Base-by-base conservation (phyloP, 2,797 vertebrate genomes). In the Danio aesculapii region DNA sequence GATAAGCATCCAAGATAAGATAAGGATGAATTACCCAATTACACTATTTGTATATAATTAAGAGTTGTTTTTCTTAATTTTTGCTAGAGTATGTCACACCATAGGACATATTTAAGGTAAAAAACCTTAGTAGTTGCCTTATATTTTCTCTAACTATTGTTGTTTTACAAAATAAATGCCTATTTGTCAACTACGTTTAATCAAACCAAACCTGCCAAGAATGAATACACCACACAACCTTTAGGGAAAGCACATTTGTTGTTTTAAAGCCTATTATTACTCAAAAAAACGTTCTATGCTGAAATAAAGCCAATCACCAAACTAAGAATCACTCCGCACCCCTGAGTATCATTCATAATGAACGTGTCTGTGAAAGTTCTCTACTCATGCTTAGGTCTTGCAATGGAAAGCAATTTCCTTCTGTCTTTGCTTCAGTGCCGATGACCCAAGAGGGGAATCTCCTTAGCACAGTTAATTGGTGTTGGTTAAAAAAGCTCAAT, bases 381-480 rank as follows among this genome's bases (percentile, higher is more conserved):
- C 52, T 17, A 78, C 53, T 17, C 44, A 84, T 59, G 69, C 46
- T 70, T 19, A 57, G 41, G 47, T 62, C 75, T 73, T 52, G 82
- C 8, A 8, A 71, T 61, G 55, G 68, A 79, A 72, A 79, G 77
- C 77, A 63, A 50, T 41, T 79, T 75, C n/a, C 84, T 21, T 79
- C 47, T 41, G 59, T 81, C 55, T 70, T 66, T 72, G 47, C 52
- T 81, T 81, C 71, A 83, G 6, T 78, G 69, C 19, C 52, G 67
- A 30, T 78, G 74, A 75, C 70, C 81, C 63, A 69, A 50, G 81
- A 84, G 78, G 62, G 67, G 79, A 79, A 53, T 78, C 79, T 76
- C 67, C 84, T 91, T 91, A 89, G 85, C 85, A 77, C 59, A 89
- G 85, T 87, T 91, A 91, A 90, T 92, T 90, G 81, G 69, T 77